Percentiles rank a stretch among this genome's conserved stretches.
Evolutionary conservation across 92 coral and sea anemone species (phyloP).

Genomic region (Umimayanthus kanabou): DNA sequence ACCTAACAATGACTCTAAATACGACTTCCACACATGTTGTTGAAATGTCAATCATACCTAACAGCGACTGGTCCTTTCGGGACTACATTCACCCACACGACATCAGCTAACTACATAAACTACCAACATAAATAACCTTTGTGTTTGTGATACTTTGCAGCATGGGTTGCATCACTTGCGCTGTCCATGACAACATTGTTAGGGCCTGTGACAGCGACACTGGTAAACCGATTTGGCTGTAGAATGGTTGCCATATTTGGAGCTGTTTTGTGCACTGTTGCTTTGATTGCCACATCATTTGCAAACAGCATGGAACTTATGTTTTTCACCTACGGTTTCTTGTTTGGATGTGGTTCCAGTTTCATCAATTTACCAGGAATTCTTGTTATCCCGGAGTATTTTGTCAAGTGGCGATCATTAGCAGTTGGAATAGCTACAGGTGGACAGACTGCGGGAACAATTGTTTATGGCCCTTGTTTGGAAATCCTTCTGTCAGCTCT

Average conservation of each 20-base stretch:
- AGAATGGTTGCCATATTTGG: slow-evolving; percentile 26
- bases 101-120: no score
- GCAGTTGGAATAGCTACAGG: slow-evolving; percentile 51
- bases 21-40: no score
- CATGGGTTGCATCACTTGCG: slow-evolving; percentile 29
- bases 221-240: slow-evolving; percentile 33
- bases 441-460: slow-evolving; percentile 51
- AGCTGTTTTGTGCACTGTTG: slow-evolving; percentile 3
- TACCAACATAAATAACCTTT: no score
- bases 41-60: no score
- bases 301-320: slow-evolving; percentile 11
- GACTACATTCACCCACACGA: no score
- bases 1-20: no score
- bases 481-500: slow-evolving; percentile 30
- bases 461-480: slow-evolving; percentile 51
- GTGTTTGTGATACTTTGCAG: background rate
- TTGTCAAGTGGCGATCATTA: slow-evolving; percentile 21
- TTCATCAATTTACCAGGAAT: slow-evolving; percentile 6
- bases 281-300: slow-evolving; percentile 26
- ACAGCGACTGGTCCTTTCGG: no score
- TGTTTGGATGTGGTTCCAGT: slow-evolving; percentile 40
- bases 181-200: slow-evolving; percentile 6
- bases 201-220: background rate
- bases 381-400: slow-evolving; percentile 18
- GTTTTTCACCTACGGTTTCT: slow-evolving; percentile 23